These are phyloP conservation scores for Ianthella basta DNA, from an alignment of 37 sponge, comb jelly and placozoan genomes.

Conservation along the genomic window DNA sequence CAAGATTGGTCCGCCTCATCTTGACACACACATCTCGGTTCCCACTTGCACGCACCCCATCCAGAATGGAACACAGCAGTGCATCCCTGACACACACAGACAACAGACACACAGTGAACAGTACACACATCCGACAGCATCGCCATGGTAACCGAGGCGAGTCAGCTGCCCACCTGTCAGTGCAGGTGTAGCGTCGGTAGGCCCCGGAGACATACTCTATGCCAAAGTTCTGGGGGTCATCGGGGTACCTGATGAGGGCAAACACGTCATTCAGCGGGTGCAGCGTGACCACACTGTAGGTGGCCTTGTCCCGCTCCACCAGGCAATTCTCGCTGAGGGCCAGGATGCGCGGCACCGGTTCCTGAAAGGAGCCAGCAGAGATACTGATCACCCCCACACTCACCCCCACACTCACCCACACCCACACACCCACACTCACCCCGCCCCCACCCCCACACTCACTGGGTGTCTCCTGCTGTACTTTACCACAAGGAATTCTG, in stretches of 20 bases:
- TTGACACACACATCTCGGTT: slow-evolving; percentile 97
- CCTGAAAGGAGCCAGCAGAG: slow-evolving; percentile 37
- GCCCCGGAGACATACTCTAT: slow-evolving; percentile 87
- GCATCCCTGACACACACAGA: slow-evolving; percentile 76
- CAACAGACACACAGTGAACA: not conserved
- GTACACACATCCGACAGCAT: not conserved
- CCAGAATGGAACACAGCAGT: slow-evolving; percentile 94
- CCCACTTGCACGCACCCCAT: slow-evolving; percentile 96
- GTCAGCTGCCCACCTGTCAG: slow-evolving; percentile 72
- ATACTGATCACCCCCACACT: too few species aligned
- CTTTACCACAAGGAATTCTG: slow-evolving; percentile 95
- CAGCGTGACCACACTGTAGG: slow-evolving; percentile 89
- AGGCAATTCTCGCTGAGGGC: slow-evolving; percentile 93
- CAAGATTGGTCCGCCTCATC: slow-evolving; percentile 82
- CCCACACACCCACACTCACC: not conserved
- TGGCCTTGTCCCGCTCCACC: slow-evolving; percentile 96
- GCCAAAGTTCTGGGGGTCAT: slow-evolving; percentile 95
- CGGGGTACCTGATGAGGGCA: slow-evolving; percentile 87
- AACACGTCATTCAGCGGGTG: slow-evolving; percentile 88
- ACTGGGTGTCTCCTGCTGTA: slow-evolving; percentile 67
- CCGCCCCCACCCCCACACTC: slow-evolving; percentile 22
- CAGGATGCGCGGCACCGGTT: slow-evolving; percentile 85
- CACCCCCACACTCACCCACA: not conserved
- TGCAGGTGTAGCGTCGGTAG: slow-evolving; percentile 75
- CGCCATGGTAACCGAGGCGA: too few species aligned